phyloP scores from a whole-genome alignment of 2,888 invertebrate species.

The Amphipoea oculea region DNA sequence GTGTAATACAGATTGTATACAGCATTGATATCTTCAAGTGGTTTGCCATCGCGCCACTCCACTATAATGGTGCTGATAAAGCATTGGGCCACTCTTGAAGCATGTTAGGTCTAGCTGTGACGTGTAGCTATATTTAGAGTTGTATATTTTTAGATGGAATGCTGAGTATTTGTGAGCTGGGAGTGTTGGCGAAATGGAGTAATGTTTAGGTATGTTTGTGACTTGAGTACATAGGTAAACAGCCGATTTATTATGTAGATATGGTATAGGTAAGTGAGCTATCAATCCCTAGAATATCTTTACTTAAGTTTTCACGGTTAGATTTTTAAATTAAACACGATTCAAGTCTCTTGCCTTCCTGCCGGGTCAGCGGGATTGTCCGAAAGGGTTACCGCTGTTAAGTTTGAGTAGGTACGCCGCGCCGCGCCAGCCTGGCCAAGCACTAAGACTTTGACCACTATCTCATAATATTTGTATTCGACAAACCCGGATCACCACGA shows the following conservation, averaged over 20 bases:
- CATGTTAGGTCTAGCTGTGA: constrained; percentile 34
- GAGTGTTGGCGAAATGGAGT: constrained; percentile 4
- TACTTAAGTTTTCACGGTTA: neutral
- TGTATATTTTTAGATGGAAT: constrained; percentile 41
- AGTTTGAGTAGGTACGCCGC: too few species aligned
- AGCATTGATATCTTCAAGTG: constrained; percentile 62
- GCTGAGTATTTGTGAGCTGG: constrained; percentile 21
- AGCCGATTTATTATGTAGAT: neutral
- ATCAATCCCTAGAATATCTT: neutral
- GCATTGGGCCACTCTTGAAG: constrained; percentile 55
- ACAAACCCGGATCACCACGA: constrained; percentile 33
- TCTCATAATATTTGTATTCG: neutral
- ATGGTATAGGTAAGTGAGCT: too few species aligned
- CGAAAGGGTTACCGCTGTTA: too few species aligned
- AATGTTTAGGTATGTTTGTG: neutral
- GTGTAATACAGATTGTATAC: constrained; percentile 74
- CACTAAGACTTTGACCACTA: neutral
- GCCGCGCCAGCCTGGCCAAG: too few species aligned
- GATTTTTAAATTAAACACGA: too few species aligned
- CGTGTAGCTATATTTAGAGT: constrained; percentile 43
- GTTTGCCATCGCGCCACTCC: constrained; percentile 57
- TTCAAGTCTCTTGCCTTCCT: too few species aligned
- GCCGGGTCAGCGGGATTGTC: too few species aligned
- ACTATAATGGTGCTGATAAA: constrained; percentile 65
- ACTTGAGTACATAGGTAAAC: neutral